Evolutionary conservation across 1,140 invertebrate genomes (phyloP).

Genomic region (Uloborus diversus): DNA sequence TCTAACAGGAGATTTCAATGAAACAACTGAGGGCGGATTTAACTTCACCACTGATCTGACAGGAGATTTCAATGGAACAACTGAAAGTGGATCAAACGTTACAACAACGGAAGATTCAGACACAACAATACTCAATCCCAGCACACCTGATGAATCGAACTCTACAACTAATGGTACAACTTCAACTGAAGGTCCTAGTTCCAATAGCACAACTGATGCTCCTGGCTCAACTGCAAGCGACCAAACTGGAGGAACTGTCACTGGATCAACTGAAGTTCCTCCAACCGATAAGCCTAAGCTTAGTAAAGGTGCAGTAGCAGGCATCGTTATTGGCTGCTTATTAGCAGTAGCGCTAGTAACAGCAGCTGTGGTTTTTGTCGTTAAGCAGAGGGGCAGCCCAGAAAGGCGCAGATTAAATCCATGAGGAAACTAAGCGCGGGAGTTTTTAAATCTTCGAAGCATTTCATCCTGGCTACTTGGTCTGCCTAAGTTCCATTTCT

Average conservation of each 20-base stretch:
- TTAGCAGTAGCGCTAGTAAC: conserved; percentile 16
- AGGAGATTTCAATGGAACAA: neutral
- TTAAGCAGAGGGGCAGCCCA: conserved; percentile 16
- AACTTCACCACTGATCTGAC: too few species aligned
- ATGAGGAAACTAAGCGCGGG: neutral
- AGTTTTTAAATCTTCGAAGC: too few species aligned
- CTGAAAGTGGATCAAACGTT: neutral
- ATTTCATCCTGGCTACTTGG: too few species aligned
- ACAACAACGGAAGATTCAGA: neutral
- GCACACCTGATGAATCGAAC: neutral
- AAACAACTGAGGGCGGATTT: neutral
- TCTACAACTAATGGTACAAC: neutral
- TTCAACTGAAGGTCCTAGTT: too few species aligned
- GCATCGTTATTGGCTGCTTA: conserved; percentile 37
- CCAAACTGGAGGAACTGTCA: conserved; percentile 5
- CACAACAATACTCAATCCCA: neutral
- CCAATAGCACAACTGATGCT: neutral
- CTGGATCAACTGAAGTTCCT: conserved; percentile 4
- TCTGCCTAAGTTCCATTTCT: too few species aligned
- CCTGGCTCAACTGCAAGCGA: neutral
- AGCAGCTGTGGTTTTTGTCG: conserved; percentile 34
- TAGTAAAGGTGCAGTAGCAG: conserved; percentile 19
- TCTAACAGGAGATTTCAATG: neutral
- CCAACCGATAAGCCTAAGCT: conserved; percentile 3
- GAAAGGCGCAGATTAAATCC: conserved; percentile 17